These are phyloP conservation scores for Tichodroma muraria DNA, from an alignment of 2,113 vertebrate species.

Conservation along the genomic window DNA sequence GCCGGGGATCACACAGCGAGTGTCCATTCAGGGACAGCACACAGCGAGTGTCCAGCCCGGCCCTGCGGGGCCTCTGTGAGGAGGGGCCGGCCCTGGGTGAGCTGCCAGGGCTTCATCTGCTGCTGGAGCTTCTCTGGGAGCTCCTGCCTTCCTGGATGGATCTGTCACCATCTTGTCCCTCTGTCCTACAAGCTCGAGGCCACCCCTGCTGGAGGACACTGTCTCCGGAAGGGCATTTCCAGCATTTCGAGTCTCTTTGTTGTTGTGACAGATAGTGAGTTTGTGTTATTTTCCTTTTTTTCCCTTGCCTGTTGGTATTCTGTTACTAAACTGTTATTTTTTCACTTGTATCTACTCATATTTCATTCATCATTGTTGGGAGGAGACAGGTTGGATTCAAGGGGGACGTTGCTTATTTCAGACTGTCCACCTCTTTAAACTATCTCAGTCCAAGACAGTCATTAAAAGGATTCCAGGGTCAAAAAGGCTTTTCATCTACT, in stretches of 20 bases:
- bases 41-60: no score
- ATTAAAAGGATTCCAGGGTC: not conserved
- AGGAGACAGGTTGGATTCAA: not conserved
- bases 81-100: rapidly evolving
- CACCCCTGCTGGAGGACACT: rapidly evolving
- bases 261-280: rapidly evolving
- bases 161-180: not conserved
- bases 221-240: not conserved
- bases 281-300: no score
- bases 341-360: not conserved
- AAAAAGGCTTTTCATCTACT: not conserved
- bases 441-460: not conserved
- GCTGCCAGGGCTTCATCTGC: rapidly evolving
- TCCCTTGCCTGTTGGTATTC: not conserved
- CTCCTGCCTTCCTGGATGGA: not conserved
- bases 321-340: not conserved
- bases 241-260: not conserved
- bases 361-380: not conserved
- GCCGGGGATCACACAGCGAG: not conserved
- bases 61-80: not conserved
- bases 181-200: not conserved
- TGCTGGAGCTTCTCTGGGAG: not conserved
- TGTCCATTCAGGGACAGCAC: no score
- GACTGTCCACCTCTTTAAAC: not conserved
- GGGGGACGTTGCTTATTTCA: not conserved